phyloP scores from a whole-genome alignment of 2,797 vertebrate species.

The Trachops cirrhosus region DNA sequence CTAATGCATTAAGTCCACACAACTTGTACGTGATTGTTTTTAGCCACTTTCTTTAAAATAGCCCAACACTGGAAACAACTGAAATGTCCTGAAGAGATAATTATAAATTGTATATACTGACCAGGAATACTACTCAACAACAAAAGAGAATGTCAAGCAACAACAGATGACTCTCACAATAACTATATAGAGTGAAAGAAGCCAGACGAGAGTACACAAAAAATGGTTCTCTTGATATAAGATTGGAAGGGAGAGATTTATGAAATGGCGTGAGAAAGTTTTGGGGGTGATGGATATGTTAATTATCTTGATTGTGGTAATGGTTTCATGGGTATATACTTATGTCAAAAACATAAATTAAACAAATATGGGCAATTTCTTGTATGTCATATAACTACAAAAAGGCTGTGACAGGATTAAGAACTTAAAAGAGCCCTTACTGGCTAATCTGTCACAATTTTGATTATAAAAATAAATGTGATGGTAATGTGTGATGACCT shows the following conservation, averaged over 20 bases:
- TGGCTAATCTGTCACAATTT: not conserved
- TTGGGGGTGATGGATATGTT: not conserved
- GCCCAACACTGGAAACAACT: not conserved
- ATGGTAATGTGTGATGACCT: not conserved
- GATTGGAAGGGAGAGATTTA: not conserved
- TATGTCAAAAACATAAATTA: not conserved
- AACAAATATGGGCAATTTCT: not conserved
- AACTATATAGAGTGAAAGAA: not conserved
- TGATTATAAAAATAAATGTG: conserved; percentile 33
- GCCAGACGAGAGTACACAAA: not conserved
- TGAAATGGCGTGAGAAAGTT: not conserved
- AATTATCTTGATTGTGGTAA: not conserved
- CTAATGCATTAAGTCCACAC: not conserved
- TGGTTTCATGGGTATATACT: not conserved
- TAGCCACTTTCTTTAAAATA: not conserved
- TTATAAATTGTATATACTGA: not conserved
- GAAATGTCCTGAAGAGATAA: not conserved
- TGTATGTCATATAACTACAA: not conserved
- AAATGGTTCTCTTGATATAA: not conserved
- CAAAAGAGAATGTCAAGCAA: not conserved
- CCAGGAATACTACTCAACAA: not conserved
- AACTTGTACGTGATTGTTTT: not conserved
- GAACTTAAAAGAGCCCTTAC: not conserved
- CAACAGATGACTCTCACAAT: not conserved
- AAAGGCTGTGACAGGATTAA: not conserved